Conservation (phyloP, 2,113 vertebrate genomes). For the Ciconia boyciana region DNA sequence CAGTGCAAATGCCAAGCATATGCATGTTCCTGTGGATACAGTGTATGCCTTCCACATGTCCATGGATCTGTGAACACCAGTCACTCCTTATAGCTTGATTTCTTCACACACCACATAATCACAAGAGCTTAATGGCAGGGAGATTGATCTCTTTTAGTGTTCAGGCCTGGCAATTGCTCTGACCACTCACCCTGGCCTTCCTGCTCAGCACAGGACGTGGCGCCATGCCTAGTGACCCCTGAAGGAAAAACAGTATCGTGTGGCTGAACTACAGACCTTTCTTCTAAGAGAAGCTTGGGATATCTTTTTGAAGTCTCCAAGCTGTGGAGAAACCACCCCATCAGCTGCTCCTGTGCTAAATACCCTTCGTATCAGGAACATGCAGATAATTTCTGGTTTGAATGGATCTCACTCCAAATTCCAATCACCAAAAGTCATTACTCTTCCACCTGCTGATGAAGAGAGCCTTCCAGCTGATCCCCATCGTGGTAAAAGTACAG, state of each 20-base stretch:
- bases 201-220: not conserved
- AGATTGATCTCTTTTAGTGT: not conserved
- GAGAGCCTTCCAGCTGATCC: not conserved
- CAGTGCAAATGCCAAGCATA: not conserved
- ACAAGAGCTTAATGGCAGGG: not conserved
- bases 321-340: not conserved
- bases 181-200: not conserved
- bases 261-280: not conserved
- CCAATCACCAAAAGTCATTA: not conserved
- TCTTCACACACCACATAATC: not conserved
- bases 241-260: rapidly evolving
- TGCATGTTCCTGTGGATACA: rapidly evolving
- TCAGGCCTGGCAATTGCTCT: not conserved
- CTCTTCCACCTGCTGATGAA: not conserved
- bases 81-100: not conserved
- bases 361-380: not conserved
- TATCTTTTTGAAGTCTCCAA: not conserved
- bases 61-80: not conserved
- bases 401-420: not conserved
- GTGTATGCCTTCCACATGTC: not conserved
- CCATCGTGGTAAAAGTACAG: not conserved
- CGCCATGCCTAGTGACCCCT: not conserved
- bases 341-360: not conserved
- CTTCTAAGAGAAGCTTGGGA: not conserved
- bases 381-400: not conserved